These are phyloP conservation scores for Linnaemya tessellans DNA, from an alignment of 2,888 invertebrate genomes.

Conservation along the genomic window DNA sequence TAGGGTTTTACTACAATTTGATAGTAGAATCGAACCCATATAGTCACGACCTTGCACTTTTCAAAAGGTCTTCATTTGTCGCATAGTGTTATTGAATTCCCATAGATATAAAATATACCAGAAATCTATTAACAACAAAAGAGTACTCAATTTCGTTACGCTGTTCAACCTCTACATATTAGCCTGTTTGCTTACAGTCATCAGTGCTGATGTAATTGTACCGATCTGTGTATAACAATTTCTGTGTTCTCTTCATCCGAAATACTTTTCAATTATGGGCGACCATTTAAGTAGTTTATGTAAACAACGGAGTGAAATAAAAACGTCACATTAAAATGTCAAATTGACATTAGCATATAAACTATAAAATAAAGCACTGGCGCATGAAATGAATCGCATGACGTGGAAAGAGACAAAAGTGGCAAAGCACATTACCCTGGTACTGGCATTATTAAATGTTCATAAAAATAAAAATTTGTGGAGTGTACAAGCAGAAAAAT, in stretches of 20 bases:
- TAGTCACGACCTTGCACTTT: too few species aligned
- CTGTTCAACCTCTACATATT: neutral
- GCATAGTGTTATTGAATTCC: too few species aligned
- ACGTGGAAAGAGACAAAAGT: conserved; percentile 20
- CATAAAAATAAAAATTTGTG: conserved; percentile 59
- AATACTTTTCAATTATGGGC: conserved; percentile 69
- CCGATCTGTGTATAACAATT: conserved; percentile 25
- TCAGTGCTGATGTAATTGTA: neutral
- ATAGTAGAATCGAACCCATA: too few species aligned
- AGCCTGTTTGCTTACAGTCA: neutral
- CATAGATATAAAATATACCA: too few species aligned
- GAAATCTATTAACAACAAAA: neutral
- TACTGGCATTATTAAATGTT: conserved; percentile 49
- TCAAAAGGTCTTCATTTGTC: too few species aligned
- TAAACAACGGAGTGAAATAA: conserved; percentile 72
- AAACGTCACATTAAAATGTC: conserved; percentile 73
- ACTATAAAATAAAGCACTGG: conserved; percentile 72
- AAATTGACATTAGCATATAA: conserved; percentile 73
- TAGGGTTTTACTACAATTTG: too few species aligned
- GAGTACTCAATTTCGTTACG: neutral
- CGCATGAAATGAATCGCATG: conserved; percentile 65
- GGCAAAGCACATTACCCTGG: conserved; percentile 5
- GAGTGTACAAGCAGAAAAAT: conserved; percentile 21
- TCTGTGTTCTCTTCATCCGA: conserved; percentile 48
- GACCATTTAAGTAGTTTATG: conserved; percentile 70